Evolutionary conservation across 23 tunicate species (phyloP), one percentile per base, ranked within the genome.

Genomic region (Oikopleura dioica): DNA sequence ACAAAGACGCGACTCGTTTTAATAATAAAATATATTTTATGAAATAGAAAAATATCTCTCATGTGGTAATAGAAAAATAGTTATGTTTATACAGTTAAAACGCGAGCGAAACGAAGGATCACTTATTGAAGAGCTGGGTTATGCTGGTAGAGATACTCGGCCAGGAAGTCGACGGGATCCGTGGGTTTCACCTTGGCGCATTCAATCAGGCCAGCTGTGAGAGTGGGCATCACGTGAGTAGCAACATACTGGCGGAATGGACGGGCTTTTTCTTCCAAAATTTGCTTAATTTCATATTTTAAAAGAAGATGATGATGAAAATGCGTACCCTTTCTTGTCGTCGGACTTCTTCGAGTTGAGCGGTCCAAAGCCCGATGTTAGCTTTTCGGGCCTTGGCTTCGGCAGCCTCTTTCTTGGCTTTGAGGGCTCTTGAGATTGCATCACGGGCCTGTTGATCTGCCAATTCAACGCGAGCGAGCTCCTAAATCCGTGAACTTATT

Each of bases 201-300:
- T 76, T 91, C 89, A 0, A 91, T 91, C 69, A 91, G 84, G 36
- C 92, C 97, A n/a, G 86, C 51, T 4, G 97, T 91, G 37, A 91
- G 80, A 0, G 97, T 91, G 0, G 97, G 97, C 97, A 91, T 91
- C 36, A 91, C 97, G 84, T 91, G 97, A 38, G 80, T 85, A 87
- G 85, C 85, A 38, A 91, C 81, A 77, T 82, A 91, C 75, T 91
- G 85, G 1, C 97, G 77, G 5, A 91, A 84, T 32, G 97, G 97
- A 35, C 85, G 79, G 35, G 97, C 82, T 50, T 85, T 87, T 30
- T 84, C 95, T 77, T 91, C 97, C 76, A 91, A 67, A 35, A 85
- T 80, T 78, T 91, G n/a, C n/a, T n/a, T n/a, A n/a, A n/a, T n/a
- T n/a, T n/a, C n/a, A n/a, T n/a, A n/a, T n/a, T n/a, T n/a, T n/a